Evolutionary conservation across 2,888 invertebrate genomes (phyloP).

Genomic region (Ariolimax columbianus): DNA sequence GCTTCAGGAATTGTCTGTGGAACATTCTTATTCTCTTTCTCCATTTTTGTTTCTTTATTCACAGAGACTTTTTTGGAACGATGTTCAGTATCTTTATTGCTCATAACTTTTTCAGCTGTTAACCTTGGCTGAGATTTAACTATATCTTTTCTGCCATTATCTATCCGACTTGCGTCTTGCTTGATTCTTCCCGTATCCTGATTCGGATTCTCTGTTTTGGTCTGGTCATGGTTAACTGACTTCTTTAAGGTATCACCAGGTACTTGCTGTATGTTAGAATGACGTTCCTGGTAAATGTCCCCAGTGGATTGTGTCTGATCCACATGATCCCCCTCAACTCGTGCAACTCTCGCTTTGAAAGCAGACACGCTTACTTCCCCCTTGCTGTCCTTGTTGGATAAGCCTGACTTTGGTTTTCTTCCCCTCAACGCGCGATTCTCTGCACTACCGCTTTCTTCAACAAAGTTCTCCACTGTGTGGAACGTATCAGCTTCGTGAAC

Average conservation of each 20-base stretch:
- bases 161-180: not conserved
- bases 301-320: not conserved
- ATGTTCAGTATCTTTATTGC: not conserved
- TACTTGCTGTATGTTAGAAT: not conserved
- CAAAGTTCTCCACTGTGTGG: constrained; percentile 22
- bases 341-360: not conserved
- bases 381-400: not conserved
- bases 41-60: not conserved
- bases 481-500: constrained; percentile 7
- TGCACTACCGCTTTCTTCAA: not conserved
- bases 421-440: not conserved
- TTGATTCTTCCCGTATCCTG: not conserved
- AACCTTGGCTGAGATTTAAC: too few relatives aligned
- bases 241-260: not conserved
- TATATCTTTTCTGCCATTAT: not conserved
- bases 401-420: not conserved
- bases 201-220: not conserved
- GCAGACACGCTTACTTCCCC: not conserved
- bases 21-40: not conserved
- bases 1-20: not conserved
- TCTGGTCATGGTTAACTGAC: not conserved
- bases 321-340: not conserved
- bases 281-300: too few relatives aligned
- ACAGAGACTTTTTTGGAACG: not conserved
- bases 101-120: not conserved